Evolutionary conservation across 2,888 invertebrate species (phyloP).

Genomic region (Geotrupes spiniger): DNA sequence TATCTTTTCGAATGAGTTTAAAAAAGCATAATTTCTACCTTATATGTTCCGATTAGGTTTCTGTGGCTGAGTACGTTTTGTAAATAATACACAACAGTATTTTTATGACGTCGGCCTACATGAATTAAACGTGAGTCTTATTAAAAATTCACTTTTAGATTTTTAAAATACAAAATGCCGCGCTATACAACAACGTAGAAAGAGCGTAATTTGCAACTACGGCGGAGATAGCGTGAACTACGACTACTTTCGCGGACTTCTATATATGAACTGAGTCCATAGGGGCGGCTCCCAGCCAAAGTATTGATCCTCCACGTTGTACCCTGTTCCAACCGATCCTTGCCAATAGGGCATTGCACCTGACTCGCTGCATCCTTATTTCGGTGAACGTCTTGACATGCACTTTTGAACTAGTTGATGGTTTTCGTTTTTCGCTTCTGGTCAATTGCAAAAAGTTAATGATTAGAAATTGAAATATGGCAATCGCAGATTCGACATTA

Average conservation of each 20-base stretch:
- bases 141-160: neutral
- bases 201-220: neutral
- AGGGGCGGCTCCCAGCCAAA: slow-evolving; percentile 31
- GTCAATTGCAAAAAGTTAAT: no score
- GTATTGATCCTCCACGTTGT: slow-evolving; percentile 30
- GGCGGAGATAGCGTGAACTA: slow-evolving; percentile 20
- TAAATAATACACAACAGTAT: neutral
- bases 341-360: slow-evolving; percentile 26
- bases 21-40: slow-evolving; percentile 1
- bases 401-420: neutral
- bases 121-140: neutral
- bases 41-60: neutral
- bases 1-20: neutral
- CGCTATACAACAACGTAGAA: no score
- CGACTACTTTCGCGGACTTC: slow-evolving; percentile 26
- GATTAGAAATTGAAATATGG: no score
- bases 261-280: slow-evolving; percentile 26
- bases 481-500: no score
- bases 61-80: neutral
- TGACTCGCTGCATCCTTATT: slow-evolving; percentile 17
- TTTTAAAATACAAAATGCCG: no score
- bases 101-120: neutral
- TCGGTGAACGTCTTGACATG: slow-evolving; percentile 5
- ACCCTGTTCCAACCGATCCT: slow-evolving; percentile 24
- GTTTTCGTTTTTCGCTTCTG: no score